Evolutionary conservation across 2,797 vertebrate species (phyloP).

Genomic region (Tragelaphus oryx): DNA sequence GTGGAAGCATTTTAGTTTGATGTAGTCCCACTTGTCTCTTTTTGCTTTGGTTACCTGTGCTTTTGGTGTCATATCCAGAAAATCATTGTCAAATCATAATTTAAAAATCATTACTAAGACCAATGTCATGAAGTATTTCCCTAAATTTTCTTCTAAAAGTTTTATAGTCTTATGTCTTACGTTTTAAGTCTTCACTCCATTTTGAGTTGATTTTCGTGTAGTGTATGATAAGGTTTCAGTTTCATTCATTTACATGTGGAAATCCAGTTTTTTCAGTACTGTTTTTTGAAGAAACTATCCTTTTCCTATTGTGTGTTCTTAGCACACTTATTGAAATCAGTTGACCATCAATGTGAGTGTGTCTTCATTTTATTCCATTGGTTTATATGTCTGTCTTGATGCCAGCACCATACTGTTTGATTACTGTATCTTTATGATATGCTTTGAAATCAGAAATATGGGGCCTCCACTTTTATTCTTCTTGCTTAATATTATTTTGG

Average conservation of each 20-base stretch:
- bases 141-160: not conserved
- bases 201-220: conserved; percentile 14
- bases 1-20: not conserved
- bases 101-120: not conserved
- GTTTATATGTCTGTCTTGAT: not conserved
- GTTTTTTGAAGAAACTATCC: not conserved
- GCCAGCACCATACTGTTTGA: not conserved
- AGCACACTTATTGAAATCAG: not conserved
- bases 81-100: not conserved
- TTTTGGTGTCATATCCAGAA: not conserved
- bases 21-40: not conserved
- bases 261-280: not conserved
- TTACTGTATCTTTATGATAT: conserved; percentile 7
- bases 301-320: not conserved
- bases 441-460: not conserved
- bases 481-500: not conserved
- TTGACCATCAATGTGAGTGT: not conserved
- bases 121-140: not conserved
- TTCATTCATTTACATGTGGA: not conserved
- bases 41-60: not conserved
- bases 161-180: conserved; percentile 1
- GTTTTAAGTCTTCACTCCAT: not conserved
- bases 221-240: not conserved
- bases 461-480: not conserved
- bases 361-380: not conserved